Conservation (phyloP, 2,888 invertebrate genomes). For the Ectemnius lituratus region DNA sequence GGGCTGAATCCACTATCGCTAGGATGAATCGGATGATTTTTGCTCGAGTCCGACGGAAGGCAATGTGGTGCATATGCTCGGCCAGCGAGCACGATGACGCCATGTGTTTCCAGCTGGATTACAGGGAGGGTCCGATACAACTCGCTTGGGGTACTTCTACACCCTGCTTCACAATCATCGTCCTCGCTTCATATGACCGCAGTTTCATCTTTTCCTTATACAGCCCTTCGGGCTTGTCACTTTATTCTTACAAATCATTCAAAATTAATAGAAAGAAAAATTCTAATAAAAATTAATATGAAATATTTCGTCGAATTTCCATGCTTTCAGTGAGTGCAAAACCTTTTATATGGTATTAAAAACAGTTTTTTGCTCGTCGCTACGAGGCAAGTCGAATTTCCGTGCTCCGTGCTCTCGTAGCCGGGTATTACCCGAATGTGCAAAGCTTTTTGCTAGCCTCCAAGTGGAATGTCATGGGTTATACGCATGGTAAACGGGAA, state of each 20-base stretch:
- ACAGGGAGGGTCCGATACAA: slow-evolving; percentile 49
- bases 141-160: slow-evolving; percentile 16
- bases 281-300: too few relatives aligned
- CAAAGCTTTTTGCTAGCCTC: not conserved
- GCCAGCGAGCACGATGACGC: slow-evolving; percentile 62
- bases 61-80: slow-evolving; percentile 58
- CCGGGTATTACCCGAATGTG: not conserved
- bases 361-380: too few relatives aligned
- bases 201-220: not conserved
- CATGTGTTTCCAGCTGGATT: slow-evolving; percentile 75
- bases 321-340: too few relatives aligned
- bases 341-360: too few relatives aligned
- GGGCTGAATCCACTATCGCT: slow-evolving; percentile 2
- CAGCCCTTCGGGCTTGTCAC: too few relatives aligned
- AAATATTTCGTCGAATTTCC: too few relatives aligned
- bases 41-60: slow-evolving; percentile 30
- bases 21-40: slow-evolving; percentile 53
- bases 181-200: slow-evolving; percentile 2
- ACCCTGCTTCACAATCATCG: slow-evolving; percentile 10
- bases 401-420: too few relatives aligned
- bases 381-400: too few relatives aligned
- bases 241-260: too few relatives aligned
- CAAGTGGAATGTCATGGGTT: not conserved
- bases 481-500: not conserved
- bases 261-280: too few relatives aligned